These are phyloP conservation scores for Grallaria varia DNA, from an alignment of 2,113 vertebrate genomes.

Conservation along the genomic window DNA sequence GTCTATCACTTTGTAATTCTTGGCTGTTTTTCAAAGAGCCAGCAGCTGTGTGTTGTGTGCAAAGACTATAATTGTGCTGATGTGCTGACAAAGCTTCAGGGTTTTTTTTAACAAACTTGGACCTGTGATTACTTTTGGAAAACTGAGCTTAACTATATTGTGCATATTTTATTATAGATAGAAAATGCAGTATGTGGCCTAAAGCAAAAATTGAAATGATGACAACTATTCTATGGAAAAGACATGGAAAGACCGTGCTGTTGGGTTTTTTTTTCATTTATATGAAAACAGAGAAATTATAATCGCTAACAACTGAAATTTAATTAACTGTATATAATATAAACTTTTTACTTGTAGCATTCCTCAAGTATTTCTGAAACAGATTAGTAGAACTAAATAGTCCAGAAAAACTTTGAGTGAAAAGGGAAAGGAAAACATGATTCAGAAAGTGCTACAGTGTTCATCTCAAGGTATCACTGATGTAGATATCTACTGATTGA, in stretches of 20 bases:
- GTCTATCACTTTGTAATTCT: not conserved
- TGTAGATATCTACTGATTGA: not conserved
- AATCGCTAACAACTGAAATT: not conserved
- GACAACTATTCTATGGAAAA: not conserved
- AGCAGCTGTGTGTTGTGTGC: not conserved
- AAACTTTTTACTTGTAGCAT: not conserved
- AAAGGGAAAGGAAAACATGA: not conserved
- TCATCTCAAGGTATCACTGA: not conserved
- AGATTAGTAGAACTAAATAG: not conserved
- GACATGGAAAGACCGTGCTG: not conserved
- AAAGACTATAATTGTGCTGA: not conserved
- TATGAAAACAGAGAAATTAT: not conserved
- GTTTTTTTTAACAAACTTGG: not conserved
- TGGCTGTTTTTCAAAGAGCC: not conserved
- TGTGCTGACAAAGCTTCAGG: not conserved
- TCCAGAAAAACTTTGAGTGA: not conserved
- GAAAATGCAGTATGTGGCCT: not conserved
- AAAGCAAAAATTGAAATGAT: not conserved
- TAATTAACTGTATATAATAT: not conserved
- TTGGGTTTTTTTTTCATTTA: not conserved
- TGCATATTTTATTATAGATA: not conserved
- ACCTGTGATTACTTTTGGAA: not conserved
- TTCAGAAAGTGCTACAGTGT: not conserved
- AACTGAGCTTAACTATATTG: not conserved
- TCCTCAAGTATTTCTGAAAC: not conserved